Evolutionary conservation across 2,113 vertebrate genomes (phyloP).

Genomic region (Raja brachyura): DNA sequence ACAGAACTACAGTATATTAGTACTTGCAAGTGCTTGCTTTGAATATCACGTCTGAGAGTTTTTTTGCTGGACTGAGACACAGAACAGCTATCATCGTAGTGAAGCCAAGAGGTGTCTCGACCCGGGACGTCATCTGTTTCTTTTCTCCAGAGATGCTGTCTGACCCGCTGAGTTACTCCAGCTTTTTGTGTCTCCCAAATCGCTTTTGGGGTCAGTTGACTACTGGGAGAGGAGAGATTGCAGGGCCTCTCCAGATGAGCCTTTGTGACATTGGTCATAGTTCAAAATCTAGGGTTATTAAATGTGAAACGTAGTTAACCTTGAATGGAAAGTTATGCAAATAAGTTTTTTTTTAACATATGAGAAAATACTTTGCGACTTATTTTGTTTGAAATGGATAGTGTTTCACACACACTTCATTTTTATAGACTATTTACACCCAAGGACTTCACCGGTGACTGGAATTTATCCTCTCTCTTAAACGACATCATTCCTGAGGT

Average conservation of each 20-base stretch:
- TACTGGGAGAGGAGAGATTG: background rate
- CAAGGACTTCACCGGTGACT: background rate
- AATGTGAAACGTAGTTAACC: background rate
- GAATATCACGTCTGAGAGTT: background rate
- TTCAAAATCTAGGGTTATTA: background rate
- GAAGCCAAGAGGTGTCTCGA: background rate
- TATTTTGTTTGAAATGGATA: background rate
- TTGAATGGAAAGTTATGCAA: background rate
- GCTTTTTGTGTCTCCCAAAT: background rate
- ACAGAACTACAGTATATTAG: background rate
- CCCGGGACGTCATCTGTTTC: too few species aligned
- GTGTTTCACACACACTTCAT: background rate
- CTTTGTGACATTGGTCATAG: background rate
- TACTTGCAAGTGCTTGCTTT: background rate
- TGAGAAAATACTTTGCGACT: background rate
- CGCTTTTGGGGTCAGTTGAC: background rate
- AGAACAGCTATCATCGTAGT: background rate
- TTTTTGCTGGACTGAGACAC: background rate
- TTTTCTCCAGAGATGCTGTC: too few species aligned
- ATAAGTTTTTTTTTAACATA: background rate
- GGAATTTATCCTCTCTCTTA: slow-evolving; percentile 12
- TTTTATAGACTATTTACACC: slow-evolving; percentile 2
- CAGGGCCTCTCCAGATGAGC: background rate
- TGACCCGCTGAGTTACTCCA: too few species aligned
- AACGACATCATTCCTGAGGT: background rate